Evolutionary conservation across 2,113 vertebrate species (phyloP).

Genomic region (western clawed frog (Xenopus tropicalis)): DNA sequence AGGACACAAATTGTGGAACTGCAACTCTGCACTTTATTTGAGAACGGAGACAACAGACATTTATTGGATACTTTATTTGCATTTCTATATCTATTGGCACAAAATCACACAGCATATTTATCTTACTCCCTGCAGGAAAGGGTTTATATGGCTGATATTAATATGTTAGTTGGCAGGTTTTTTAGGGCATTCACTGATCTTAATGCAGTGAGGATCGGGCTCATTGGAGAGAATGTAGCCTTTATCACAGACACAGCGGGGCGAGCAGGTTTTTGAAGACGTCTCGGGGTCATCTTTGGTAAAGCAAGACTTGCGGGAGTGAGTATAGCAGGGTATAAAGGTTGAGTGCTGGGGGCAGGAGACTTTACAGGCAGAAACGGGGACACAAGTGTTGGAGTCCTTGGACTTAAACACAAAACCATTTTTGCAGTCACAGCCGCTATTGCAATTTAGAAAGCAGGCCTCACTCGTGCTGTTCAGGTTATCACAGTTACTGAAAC

Average conservation of each 20-base stretch:
- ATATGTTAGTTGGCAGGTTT: no score
- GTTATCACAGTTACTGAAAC: conserved; percentile 15
- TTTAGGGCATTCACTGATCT: conserved; percentile 1
- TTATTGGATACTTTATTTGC: no score
- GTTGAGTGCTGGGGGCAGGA: background rate
- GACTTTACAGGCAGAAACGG: background rate
- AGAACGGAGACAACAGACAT: no score
- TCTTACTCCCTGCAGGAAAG: no score
- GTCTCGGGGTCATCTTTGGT: background rate
- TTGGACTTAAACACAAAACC: conserved; percentile 3
- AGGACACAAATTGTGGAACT: no score
- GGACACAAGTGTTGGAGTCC: background rate
- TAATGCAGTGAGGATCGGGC: background rate
- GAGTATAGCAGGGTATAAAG: background rate
- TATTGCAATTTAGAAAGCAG: no score
- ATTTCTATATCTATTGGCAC: no score
- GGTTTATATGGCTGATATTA: no score
- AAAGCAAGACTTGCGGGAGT: background rate
- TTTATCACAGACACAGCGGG: background rate
- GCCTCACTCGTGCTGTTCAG: background rate
- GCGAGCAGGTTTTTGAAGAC: background rate
- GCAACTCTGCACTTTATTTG: no score
- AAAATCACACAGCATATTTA: no score
- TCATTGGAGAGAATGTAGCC: conserved; percentile 20
- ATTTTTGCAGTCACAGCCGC: background rate